These are phyloP conservation scores for Hylaeus anthracinus DNA, from an alignment of 1,140 invertebrate genomes.

Conservation along the genomic window DNA sequence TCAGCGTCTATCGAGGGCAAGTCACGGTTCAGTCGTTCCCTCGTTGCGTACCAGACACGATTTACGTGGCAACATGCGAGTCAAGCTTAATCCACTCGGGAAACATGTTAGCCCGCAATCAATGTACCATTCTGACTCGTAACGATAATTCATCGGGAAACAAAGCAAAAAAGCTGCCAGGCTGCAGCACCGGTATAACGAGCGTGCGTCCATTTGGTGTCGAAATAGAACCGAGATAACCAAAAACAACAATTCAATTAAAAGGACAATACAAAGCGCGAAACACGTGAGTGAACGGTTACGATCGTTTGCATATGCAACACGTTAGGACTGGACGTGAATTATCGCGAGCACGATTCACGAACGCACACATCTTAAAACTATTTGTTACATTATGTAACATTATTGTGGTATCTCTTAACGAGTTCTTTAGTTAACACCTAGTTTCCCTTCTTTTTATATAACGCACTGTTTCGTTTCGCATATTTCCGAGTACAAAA, in stretches of 20 bases:
- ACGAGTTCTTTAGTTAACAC: no score
- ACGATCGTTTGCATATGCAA: background rate
- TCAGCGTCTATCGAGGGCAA: conserved; percentile 50
- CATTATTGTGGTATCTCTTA: no score
- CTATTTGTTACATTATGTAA: no score
- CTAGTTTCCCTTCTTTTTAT: no score
- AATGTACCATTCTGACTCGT: conserved; percentile 33
- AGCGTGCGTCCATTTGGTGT: background rate
- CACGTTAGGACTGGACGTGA: no score
- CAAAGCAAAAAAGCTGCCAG: conserved; percentile 16
- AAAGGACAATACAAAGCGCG: background rate
- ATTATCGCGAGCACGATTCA: no score
- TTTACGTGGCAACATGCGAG: conserved; percentile 34
- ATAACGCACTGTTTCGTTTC: background rate
- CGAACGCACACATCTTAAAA: no score
- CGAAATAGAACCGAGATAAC: background rate
- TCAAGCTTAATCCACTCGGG: conserved; percentile 5
- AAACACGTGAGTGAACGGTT: background rate
- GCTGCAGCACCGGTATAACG: background rate
- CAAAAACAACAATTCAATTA: conserved; percentile 18
- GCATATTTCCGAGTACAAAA: background rate
- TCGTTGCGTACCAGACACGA: conserved; percentile 17
- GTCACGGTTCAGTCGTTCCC: conserved; percentile 55
- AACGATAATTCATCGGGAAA: conserved; percentile 43
- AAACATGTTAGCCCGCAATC: conserved; percentile 28